Conservation (phyloP, 37 sponge, comb jelly and placozoan genomes). For the Spongilla lacustris region DNA sequence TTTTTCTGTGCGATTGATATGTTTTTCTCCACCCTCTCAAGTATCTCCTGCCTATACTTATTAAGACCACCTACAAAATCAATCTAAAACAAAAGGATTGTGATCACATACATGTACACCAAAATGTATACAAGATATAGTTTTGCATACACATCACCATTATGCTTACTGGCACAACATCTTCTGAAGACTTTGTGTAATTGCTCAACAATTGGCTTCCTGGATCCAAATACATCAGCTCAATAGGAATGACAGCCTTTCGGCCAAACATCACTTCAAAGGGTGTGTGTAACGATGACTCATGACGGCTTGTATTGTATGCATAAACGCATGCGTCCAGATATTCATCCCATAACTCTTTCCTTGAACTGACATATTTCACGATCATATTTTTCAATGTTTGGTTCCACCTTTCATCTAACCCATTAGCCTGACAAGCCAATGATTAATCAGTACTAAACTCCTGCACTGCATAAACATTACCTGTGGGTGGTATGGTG, state of each 20-base stretch:
- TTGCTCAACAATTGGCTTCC: no score
- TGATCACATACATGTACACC: no score
- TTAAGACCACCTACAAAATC: no score
- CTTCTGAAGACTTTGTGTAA: no score
- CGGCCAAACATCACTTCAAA: conserved; percentile 55
- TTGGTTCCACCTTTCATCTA: conserved; percentile 46
- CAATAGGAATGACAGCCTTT: conserved; percentile 38
- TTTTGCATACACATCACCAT: no score
- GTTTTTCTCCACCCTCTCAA: conserved; percentile 20
- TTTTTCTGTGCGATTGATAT: conserved; percentile 35
- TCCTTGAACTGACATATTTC: conserved; percentile 25
- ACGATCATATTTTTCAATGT: conserved; percentile 41
- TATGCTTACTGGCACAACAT: no score
- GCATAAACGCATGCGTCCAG: conserved; percentile 38
- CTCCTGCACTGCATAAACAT: not conserved
- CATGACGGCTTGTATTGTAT: conserved; percentile 38
- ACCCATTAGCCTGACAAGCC: conserved; percentile 24
- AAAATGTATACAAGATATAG: no score
- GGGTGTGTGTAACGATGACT: conserved; percentile 26
- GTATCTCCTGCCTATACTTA: conserved; percentile 3
- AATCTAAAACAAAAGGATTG: no score
- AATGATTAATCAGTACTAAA: not conserved
- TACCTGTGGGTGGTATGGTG: conserved; percentile 46
- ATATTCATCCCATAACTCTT: conserved; percentile 26
- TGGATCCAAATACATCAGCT: not conserved